phyloP scores from a whole-genome alignment of 2,113 vertebrate genomes.

The Sterrhoptilus dennistouni region DNA sequence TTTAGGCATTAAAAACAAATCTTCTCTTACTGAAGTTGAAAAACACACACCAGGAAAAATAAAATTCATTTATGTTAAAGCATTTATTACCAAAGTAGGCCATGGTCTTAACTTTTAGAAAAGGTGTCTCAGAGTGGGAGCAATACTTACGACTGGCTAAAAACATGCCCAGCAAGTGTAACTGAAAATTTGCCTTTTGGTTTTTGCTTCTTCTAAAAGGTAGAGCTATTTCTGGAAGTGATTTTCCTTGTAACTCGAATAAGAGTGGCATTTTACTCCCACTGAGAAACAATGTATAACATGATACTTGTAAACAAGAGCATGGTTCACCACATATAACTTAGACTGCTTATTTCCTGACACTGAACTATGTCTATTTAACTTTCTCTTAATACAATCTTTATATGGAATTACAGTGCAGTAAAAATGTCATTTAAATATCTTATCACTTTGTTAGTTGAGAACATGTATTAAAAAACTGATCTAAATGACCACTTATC shows the following conservation, averaged over 20 bases:
- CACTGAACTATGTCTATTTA: not conserved
- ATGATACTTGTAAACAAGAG: not conserved
- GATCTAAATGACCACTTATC: not conserved
- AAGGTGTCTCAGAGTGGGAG: not conserved
- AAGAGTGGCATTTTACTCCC: fast-evolving
- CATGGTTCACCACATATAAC: not conserved
- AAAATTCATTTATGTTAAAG: not conserved
- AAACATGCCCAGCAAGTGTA: not conserved
- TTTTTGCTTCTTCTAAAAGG: not conserved
- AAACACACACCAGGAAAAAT: not conserved
- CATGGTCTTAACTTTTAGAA: not conserved
- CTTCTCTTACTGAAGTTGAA: not conserved
- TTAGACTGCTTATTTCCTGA: not conserved
- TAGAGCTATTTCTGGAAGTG: not conserved
- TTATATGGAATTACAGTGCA: not conserved
- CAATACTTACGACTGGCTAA: not conserved
- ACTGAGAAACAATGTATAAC: not conserved
- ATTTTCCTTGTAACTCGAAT: not conserved
- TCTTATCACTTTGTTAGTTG: not conserved
- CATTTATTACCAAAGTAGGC: not conserved
- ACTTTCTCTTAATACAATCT: not conserved
- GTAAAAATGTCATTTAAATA: not conserved
- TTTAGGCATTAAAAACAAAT: not conserved
- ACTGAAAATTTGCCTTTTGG: not conserved
- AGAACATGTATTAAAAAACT: not conserved